These are phyloP conservation scores for Thunnus maccoyii DNA, from an alignment of 2,113 vertebrate genomes.

Conservation along the genomic window DNA sequence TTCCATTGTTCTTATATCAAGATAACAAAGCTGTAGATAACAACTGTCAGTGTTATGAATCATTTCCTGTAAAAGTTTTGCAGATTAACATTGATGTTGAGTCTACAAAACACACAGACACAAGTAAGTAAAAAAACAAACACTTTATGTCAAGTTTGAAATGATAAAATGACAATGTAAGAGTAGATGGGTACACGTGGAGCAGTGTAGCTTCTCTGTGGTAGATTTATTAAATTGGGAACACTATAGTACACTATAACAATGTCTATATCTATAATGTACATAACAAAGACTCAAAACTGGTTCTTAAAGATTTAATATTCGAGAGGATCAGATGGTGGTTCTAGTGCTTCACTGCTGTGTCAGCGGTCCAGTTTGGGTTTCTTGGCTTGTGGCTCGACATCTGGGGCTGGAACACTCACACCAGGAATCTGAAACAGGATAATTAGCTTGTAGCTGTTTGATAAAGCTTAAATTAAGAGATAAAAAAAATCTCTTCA, in stretches of 20 bases:
- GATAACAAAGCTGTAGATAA: neutral
- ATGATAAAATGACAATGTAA: neutral
- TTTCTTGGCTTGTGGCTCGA: slow-evolving; percentile 89
- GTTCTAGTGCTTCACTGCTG: neutral
- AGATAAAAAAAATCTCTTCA: neutral
- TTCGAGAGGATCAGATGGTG: slow-evolving; percentile 1
- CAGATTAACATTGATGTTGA: neutral
- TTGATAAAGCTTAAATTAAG: neutral
- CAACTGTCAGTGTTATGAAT: neutral
- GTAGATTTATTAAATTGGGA: slow-evolving; percentile 1
- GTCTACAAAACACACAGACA: neutral
- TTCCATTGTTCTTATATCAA: neutral
- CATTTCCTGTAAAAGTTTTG: neutral
- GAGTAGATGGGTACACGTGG: neutral
- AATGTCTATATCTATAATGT: neutral
- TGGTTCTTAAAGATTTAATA: neutral
- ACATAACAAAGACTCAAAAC: neutral
- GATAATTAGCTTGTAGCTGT: neutral
- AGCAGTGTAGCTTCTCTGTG: neutral
- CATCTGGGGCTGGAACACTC: slow-evolving; percentile 74
- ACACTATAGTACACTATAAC: neutral
- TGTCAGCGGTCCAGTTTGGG: slow-evolving; percentile 86
- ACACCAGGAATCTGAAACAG: slow-evolving; percentile 87
- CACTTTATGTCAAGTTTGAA: slow-evolving; percentile 24
- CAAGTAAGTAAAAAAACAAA: neutral